Base-by-base conservation (phyloP, 2,797 vertebrate genomes). In the Anisognathus igniventris region DNA sequence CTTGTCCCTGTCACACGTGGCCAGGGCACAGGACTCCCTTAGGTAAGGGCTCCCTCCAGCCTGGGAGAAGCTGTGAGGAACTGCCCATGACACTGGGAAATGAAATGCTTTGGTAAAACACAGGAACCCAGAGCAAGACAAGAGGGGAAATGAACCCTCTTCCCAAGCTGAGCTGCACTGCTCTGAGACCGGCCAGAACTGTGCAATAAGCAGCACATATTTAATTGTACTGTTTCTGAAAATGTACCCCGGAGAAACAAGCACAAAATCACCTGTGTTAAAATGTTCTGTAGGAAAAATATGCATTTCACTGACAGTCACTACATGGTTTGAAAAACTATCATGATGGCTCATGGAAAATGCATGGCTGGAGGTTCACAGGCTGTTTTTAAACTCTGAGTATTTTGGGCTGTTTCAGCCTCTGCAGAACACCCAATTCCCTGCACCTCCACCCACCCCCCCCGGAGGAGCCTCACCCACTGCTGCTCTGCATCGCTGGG, bases 1-100 rank as follows among this genome's bases (percentile, higher is more conserved):
- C 17, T 3, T 20, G 18, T 14, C 12, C 17, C 33, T 44, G 33
- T 7, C 60, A 22, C 30, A 30, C 6, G 0, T 1, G 14, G 14
- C 10, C 48, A 71, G 35, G 57, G 10, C 47, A 47, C n/a, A 58
- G 64, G 22, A 27, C 37, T 2, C 50, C 28, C 66, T 9, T 1
- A 7, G 54, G 6, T 3, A 4, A 28, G 22, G 27, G 57, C 35
- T 76, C 64, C 37, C 18, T 18, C 56, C 65, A 62, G 11, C 33
- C 24, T 54, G 42, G 24, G 35, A 62, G 54, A 45, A 39, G n/a
- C 73, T 67, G 5, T 25, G 15, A 50, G 24, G 58, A 47, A 5
- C 60, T 9, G 4, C 8, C 22, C 24, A 0, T 1, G 24, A 10
- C 12, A 7, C 22, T 51, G 51, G 9, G 13, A 60, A 70, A 86